Percentiles rank a stretch among this genome's conserved stretches.
These are phyloP conservation scores for Cataglyphis cursor DNA, from an alignment of 2,888 invertebrate genomes.

Conservation along the genomic window DNA sequence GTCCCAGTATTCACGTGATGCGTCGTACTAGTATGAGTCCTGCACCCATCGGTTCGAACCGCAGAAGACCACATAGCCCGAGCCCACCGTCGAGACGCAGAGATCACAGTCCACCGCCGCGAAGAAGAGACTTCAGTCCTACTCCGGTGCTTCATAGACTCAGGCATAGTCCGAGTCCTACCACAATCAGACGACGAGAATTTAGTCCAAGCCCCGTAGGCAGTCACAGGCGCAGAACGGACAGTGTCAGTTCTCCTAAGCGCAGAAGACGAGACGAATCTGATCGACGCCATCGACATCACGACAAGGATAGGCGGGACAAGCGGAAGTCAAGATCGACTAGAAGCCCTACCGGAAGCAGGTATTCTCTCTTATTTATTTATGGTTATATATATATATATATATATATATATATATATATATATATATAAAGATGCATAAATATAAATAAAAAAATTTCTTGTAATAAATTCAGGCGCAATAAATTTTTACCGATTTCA, in stretches of 20 bases:
- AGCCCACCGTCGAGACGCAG: slow-evolving; percentile 82
- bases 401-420: neutral
- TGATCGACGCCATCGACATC: slow-evolving; percentile 87
- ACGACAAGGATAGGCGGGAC: slow-evolving; percentile 87
- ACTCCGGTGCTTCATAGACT: slow-evolving; percentile 79
- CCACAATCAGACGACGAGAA: slow-evolving; percentile 78
- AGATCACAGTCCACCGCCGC: slow-evolving; percentile 81
- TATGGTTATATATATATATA: neutral
- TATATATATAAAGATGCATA: neutral
- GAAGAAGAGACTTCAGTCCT: slow-evolving; percentile 83
- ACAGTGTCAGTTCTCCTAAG: slow-evolving; percentile 84
- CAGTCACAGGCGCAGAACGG: slow-evolving; percentile 80
- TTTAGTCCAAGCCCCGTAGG: slow-evolving; percentile 81
- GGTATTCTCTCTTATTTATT: slow-evolving; percentile 69
- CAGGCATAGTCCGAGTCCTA: slow-evolving; percentile 83
- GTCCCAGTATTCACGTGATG: slow-evolving; percentile 75
- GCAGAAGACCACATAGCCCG: slow-evolving; percentile 84
- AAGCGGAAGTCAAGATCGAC: slow-evolving; percentile 86
- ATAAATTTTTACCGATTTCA: slow-evolving; percentile 53
- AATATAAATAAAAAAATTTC: neutral
- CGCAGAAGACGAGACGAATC: slow-evolving; percentile 85
- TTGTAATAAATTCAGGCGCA: neutral
- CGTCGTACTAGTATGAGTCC: slow-evolving; percentile 77
- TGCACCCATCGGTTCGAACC: slow-evolving; percentile 60
- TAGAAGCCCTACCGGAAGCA: slow-evolving; percentile 81